phyloP scores from a whole-genome alignment of 1,140 invertebrate genomes.

The Cotesia chilonis region DNA sequence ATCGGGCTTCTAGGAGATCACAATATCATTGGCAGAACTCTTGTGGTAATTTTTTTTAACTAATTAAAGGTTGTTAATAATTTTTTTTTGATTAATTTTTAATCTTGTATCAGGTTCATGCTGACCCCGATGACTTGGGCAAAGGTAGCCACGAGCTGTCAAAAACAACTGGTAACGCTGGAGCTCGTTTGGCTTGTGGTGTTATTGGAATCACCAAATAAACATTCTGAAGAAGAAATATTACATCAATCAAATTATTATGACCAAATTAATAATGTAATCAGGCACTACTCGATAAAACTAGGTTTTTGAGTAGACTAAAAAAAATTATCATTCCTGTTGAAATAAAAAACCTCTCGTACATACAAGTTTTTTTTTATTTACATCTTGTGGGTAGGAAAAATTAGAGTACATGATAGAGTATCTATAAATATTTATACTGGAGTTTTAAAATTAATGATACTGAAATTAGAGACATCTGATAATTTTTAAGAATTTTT shows the following conservation, averaged over 20 bases:
- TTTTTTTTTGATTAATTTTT: conserved; percentile 1
- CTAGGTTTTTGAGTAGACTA: neutral
- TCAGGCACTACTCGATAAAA: conserved; percentile 21
- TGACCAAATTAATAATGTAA: conserved; percentile 15
- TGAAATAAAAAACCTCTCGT: too few species aligned
- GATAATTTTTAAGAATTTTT: too few species aligned
- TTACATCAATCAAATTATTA: neutral
- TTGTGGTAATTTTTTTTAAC: conserved; percentile 72
- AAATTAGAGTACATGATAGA: too few species aligned
- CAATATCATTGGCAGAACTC: conserved; percentile 87
- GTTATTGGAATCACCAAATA: conserved; percentile 89
- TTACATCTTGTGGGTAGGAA: too few species aligned
- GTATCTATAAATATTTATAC: too few species aligned
- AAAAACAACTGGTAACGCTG: conserved; percentile 96
- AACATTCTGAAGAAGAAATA: conserved; percentile 22
- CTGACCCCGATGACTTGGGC: conserved; percentile 94
- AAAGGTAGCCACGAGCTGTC: conserved; percentile 92
- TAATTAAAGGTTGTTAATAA: neutral
- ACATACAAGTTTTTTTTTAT: too few species aligned
- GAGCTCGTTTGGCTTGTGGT: conserved; percentile 93
- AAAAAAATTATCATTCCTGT: too few species aligned
- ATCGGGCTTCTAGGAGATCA: conserved; percentile 80
- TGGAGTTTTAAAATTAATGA: too few species aligned
- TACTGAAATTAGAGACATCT: too few species aligned
- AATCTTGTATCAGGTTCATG: conserved; percentile 74